These are phyloP conservation scores for Tragulus kanchil DNA, from an alignment of 2,113 vertebrate genomes.

Conservation along the genomic window DNA sequence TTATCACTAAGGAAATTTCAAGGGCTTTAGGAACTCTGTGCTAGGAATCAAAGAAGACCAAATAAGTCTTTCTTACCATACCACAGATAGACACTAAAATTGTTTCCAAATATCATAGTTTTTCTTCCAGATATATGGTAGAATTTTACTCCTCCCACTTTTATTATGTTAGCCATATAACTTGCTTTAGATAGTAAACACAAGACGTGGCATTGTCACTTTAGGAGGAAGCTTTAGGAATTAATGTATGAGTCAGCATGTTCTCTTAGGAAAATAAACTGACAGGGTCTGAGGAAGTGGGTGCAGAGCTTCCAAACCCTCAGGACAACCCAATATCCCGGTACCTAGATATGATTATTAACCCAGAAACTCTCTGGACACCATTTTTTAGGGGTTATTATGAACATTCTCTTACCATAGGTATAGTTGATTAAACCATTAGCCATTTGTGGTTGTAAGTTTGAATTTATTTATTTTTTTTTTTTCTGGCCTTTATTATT, in stretches of 20 bases:
- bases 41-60: background rate
- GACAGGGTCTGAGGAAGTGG: background rate
- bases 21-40: background rate
- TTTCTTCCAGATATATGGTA: background rate
- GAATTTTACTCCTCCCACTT: background rate
- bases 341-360: background rate
- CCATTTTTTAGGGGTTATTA: background rate
- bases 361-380: background rate
- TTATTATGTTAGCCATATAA: background rate
- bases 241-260: background rate
- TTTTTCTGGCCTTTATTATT: too few species aligned
- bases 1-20: background rate
- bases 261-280: too few species aligned
- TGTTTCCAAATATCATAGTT: background rate
- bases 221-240: slow-evolving; percentile 17
- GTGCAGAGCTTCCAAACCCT: background rate
- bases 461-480: background rate
- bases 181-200: background rate
- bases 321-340: background rate
- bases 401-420: background rate
- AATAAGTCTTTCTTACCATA: background rate
- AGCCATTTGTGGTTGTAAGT: background rate
- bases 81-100: background rate
- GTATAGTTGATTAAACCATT: background rate
- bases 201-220: background rate